Conservation (phyloP, 2,113 vertebrate species). For the Podarcis cretensis region DNA sequence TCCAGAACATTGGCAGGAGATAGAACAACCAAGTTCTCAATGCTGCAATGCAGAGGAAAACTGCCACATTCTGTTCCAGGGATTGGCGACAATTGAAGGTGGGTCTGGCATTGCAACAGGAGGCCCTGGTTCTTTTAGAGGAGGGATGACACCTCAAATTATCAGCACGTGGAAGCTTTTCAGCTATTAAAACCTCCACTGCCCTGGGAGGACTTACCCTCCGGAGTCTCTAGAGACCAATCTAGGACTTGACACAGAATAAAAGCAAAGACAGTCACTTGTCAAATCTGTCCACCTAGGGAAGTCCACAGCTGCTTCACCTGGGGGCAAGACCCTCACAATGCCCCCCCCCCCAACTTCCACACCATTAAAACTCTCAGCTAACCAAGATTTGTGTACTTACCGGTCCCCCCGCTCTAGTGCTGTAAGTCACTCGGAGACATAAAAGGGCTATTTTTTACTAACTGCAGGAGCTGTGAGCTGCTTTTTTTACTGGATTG, state of each 20-base stretch:
- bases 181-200: not conserved
- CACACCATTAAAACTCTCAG: too few species aligned
- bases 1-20: not conserved
- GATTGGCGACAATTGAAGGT: not conserved
- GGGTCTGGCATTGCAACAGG: too few species aligned
- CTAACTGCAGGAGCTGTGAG: not conserved
- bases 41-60: not conserved
- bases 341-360: not conserved
- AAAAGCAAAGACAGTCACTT: too few species aligned
- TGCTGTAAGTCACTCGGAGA: too few species aligned
- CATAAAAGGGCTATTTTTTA: too few species aligned
- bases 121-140: not conserved
- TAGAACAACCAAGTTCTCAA: not conserved
- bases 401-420: too few species aligned
- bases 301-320: not conserved
- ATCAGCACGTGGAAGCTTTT: not conserved
- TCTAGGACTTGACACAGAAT: too few species aligned
- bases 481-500: not conserved
- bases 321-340: not conserved
- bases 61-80: not conserved
- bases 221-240: too few species aligned
- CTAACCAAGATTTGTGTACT: too few species aligned
- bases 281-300: too few species aligned
- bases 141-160: not conserved
- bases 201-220: too few species aligned